Evolutionary conservation across 2,888 invertebrate genomes (phyloP), one percentile per base, ranked within the genome.

Genomic region (Acanthoscelides obtectus): DNA sequence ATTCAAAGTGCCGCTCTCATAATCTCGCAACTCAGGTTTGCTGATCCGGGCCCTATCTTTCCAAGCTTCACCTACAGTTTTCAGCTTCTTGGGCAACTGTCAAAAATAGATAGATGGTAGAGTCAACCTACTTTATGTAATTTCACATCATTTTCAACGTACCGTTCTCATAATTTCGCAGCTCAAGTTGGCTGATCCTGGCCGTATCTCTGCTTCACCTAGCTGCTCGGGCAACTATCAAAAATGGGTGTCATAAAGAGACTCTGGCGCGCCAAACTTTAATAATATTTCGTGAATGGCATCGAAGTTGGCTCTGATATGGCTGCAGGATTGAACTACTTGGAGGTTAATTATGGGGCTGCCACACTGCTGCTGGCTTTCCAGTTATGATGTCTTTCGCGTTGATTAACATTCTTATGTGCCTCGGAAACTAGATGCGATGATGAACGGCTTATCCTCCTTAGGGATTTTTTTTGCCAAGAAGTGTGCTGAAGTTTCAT

Each of bases 211-310:
- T n/a, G n/a, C n/a, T n/a, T n/a, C n/a, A n/a, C n/a, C n/a, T n/a
- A n/a, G n/a, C n/a, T n/a, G n/a, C 45, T 17, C 45, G 17, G 45
- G 8, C 45, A 45, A 45, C 45, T 45, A 45, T 45, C 45, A 25
- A 25, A 25, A 3, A 25, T 25, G 25, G 25, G 6, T 3, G 3
- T 25, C 25, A 25, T 25, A 25, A 25, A 1, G 45, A 4, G 45
- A 45, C 8, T 12, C 45, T 45, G 45, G 45, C 63, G 45, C 12
- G 65, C 74, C 71, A 70, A 74, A 76, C 75, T 77, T 77, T 77
- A 75, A 77, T 77, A 76, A 77, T 75, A 76, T 76, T 75, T 75
- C 76, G 75, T 75, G 75, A 71, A 76, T 72, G 72, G 74, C 75
- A 74, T 75, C 72, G 72, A 73, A 76, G 74, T 74, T 76, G 75